phyloP scores from a whole-genome alignment of 1,140 invertebrate species.

The Leptoteleia sp. region DNA sequence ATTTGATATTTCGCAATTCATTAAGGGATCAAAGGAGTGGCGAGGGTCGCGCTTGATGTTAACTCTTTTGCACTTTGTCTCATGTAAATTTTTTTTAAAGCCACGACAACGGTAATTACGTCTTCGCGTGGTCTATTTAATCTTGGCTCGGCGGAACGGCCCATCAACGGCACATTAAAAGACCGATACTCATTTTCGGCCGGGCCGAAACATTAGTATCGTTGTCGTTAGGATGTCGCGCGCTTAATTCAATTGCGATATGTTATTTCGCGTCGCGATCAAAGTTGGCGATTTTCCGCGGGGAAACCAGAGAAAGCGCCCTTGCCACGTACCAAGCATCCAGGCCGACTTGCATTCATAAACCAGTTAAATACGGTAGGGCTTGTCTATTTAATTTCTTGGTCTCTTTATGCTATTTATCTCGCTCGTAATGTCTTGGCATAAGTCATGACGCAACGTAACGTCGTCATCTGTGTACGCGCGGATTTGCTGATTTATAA shows the following conservation, averaged over 20 bases:
- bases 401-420: slow-evolving; percentile 62
- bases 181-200: slow-evolving; percentile 47
- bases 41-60: slow-evolving; percentile 50
- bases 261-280: slow-evolving; percentile 28
- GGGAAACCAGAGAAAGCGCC: slow-evolving; percentile 2
- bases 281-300: slow-evolving; percentile 5
- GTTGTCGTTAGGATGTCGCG: slow-evolving; percentile 38
- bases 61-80: slow-evolving; percentile 66
- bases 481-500: slow-evolving; percentile 63
- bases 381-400: slow-evolving; percentile 60
- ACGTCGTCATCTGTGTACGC: slow-evolving; percentile 52
- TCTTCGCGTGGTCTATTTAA: slow-evolving; percentile 78
- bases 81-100: slow-evolving; percentile 67
- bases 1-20: slow-evolving; percentile 76
- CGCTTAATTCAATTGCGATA: slow-evolving; percentile 43
- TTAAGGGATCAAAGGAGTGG: slow-evolving; percentile 79
- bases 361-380: slow-evolving; percentile 64
- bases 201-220: slow-evolving; percentile 42
- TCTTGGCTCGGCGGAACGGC: slow-evolving; percentile 71
- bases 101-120: slow-evolving; percentile 76
- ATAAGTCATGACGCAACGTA: slow-evolving; percentile 54
- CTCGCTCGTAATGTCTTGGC: slow-evolving; percentile 62
- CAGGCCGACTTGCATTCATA: slow-evolving; percentile 58
- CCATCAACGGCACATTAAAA: slow-evolving; percentile 73
- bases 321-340: slow-evolving; percentile 15